Evolutionary conservation across 2,888 invertebrate genomes (phyloP).

Genomic region (Neocrepidodera transversa): DNA sequence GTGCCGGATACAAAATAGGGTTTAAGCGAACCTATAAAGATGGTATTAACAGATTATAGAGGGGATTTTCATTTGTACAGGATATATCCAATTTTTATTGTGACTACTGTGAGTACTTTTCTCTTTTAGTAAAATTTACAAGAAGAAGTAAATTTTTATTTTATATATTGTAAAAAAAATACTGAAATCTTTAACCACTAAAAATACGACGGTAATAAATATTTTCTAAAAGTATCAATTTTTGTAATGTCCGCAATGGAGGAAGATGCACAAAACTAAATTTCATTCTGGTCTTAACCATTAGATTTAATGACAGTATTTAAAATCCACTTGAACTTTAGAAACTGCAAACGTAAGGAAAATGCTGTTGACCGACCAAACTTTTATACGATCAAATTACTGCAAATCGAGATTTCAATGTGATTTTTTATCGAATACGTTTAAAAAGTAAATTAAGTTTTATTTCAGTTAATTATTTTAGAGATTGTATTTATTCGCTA

Average conservation of each 20-base stretch:
- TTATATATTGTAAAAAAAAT: too few relatives aligned
- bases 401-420: conserved; percentile 6
- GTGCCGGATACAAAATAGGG: conserved; percentile 1
- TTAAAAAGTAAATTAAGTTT: not conserved
- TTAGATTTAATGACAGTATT: conserved; percentile 31
- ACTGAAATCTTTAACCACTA: too few relatives aligned
- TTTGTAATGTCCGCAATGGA: not conserved
- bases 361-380: conserved; percentile 6
- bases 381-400: conserved; percentile 19
- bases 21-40: not conserved
- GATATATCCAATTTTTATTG: too few relatives aligned
- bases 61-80: not conserved
- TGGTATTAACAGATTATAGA: conserved; percentile 1
- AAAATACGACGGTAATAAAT: too few relatives aligned
- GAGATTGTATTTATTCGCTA: too few relatives aligned
- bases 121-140: too few relatives aligned
- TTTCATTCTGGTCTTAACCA: conserved; percentile 30
- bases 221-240: too few relatives aligned
- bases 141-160: too few relatives aligned
- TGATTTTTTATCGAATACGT: conserved; percentile 16
- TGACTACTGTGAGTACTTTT: too few relatives aligned
- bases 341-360: conserved; percentile 12
- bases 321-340: conserved; percentile 25
- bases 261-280: conserved; percentile 11
- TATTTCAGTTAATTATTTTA: too few relatives aligned